These are phyloP conservation scores for Trematocara macrostoma DNA, from an alignment of 2,113 vertebrate species.

Conservation along the genomic window DNA sequence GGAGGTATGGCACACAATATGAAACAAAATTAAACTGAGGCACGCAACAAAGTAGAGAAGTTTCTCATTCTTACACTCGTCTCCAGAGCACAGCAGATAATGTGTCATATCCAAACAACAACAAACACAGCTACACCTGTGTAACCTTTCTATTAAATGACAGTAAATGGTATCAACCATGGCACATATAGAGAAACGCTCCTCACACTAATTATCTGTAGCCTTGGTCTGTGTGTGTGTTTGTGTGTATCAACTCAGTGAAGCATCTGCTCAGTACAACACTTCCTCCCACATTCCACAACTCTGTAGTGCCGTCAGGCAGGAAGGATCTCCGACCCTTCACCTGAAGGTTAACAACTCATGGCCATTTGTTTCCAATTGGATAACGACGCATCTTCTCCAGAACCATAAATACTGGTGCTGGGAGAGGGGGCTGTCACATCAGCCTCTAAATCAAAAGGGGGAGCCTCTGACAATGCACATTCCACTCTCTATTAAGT, in stretches of 20 bases:
- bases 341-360: slow-evolving; percentile 69
- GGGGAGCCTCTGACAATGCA: slow-evolving; percentile 45
- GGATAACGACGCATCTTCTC: slow-evolving; percentile 63
- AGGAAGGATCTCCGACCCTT: slow-evolving; percentile 56
- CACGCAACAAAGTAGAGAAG: background rate
- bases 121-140: background rate
- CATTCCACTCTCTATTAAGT: slow-evolving; percentile 58
- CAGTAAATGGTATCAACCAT: background rate
- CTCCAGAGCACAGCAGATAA: background rate
- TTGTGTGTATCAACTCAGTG: slow-evolving; percentile 9
- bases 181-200: background rate
- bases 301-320: slow-evolving; percentile 29
- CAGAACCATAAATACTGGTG: slow-evolving; percentile 61
- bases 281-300: slow-evolving; percentile 72
- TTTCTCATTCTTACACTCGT: background rate
- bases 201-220: background rate
- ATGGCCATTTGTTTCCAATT: slow-evolving; percentile 72
- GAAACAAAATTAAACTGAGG: background rate
- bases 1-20: background rate
- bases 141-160: background rate
- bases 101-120: background rate
- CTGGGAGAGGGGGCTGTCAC: slow-evolving; percentile 35
- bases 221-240: background rate
- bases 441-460: slow-evolving; percentile 60
- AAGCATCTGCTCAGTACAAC: slow-evolving; percentile 47